Base-by-base conservation (phyloP, 2,797 vertebrate genomes). In the Phoebastria nigripes region DNA sequence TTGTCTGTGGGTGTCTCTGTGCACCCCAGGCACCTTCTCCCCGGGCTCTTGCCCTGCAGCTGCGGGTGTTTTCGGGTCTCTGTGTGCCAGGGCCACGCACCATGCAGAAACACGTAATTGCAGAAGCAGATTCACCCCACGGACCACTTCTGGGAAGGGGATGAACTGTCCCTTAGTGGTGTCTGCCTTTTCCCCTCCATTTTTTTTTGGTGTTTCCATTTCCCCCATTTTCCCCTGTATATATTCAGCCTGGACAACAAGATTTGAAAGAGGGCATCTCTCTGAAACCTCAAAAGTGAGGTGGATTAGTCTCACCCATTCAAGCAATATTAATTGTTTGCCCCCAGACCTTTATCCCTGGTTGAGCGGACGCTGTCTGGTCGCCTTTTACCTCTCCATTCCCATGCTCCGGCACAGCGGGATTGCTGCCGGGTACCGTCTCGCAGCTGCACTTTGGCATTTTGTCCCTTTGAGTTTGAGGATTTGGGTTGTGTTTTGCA, bases 81-180 rank as follows among this genome's bases (percentile, higher is more conserved):
- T 11, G 15, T 7, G 41, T 29, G 35, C 41, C 52, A 0, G 1
- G 35, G 61, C 44, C 44, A 17, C 0, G 1, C 35, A 11, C 31
- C 9, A 1, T 9, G 8, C 15, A 25, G 62, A 42, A 33, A 37
- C 22, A 13, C 1, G 1, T 5, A 22, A 25, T 3, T 33, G 52
- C 37, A 31, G 62, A 24, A 35, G 16, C 7, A 10, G 62, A 6
- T 42, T 44, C 33, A 37, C 14, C 33, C 37, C 28, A 9, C 1
- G 0, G 25, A 22, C 12, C 14, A 1, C 25, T 31, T 35, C 44
- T 51, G 59, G 33, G 35, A 41, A 47, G n/a, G 11, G 31, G 44
- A 25, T 49, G 59, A 80, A 33, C 26, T 2, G 1, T 31, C 35
- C 26, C 42, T 28, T 13, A 41, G 58, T 8, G 22, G 14, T 25